phyloP scores from a whole-genome alignment of 2,797 vertebrate genomes.

The Hydrolagus colliei region DNA sequence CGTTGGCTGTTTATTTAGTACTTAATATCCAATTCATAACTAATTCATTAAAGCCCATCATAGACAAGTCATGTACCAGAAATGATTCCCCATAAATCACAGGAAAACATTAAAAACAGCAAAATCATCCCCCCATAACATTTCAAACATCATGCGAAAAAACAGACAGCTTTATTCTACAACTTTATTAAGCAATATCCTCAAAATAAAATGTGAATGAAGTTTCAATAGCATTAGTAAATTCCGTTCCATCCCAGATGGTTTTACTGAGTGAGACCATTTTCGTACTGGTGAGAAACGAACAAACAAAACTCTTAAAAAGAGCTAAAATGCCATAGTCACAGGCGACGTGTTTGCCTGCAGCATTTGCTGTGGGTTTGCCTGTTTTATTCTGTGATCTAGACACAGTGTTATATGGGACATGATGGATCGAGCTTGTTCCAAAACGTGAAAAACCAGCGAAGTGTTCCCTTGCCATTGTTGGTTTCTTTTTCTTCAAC shows the following conservation, averaged over 20 bases:
- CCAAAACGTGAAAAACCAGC: constrained; percentile 48
- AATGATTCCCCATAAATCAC: neutral
- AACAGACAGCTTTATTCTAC: neutral
- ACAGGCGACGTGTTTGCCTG: constrained; percentile 25
- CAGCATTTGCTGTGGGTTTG: constrained; percentile 31
- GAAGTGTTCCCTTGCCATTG: constrained; percentile 56
- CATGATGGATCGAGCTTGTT: constrained; percentile 59
- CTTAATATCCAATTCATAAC: neutral
- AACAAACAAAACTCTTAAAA: constrained; percentile 14
- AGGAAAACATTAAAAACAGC: neutral
- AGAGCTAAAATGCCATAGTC: constrained; percentile 26
- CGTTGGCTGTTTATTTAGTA: neutral
- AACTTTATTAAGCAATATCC: neutral
- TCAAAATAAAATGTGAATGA: neutral
- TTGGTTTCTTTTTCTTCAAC: constrained; percentile 40
- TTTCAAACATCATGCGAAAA: neutral
- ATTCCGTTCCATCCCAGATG: constrained; percentile 25
- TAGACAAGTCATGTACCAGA: neutral
- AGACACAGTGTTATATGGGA: constrained; percentile 37
- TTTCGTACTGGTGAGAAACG: constrained; percentile 26
- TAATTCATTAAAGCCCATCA: no score
- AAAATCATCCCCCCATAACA: neutral
- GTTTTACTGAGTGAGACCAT: constrained; percentile 26
- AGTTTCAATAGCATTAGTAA: neutral
- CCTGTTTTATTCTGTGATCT: constrained; percentile 28